Evolutionary conservation across 2,113 vertebrate species (phyloP).

Genomic region (Tringa solitaria): DNA sequence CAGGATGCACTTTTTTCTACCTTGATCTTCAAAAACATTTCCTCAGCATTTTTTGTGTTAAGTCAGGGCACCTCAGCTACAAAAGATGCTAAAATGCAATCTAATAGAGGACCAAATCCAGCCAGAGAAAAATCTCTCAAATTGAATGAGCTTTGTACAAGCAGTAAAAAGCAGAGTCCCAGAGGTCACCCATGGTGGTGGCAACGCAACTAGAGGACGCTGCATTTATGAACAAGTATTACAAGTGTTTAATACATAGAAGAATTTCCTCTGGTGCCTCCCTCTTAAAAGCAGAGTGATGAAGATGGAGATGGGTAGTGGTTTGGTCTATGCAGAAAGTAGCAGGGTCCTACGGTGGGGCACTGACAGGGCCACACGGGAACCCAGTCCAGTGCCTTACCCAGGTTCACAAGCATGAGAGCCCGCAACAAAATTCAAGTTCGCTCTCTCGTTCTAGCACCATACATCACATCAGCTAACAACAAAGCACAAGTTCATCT

Average conservation of each 20-base stretch:
- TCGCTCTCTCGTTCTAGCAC: not conserved
- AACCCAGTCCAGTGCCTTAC: not conserved
- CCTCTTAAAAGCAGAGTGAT: too few relatives aligned
- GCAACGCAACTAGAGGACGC: not conserved
- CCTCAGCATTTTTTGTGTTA: not conserved
- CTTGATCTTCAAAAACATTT: not conserved
- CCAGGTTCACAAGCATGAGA: not conserved
- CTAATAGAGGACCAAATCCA: not conserved
- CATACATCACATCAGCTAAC: not conserved
- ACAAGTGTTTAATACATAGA: not conserved
- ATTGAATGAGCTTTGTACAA: not conserved
- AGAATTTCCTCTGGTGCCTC: not conserved
- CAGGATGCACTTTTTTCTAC: not conserved
- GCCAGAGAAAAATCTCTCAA: not conserved
- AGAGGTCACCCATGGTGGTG: not conserved
- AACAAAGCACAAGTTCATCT: not conserved
- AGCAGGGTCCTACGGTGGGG: fast-evolving
- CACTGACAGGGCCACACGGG: not conserved
- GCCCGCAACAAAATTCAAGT: not conserved
- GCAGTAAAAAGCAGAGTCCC: not conserved
- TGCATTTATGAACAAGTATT: not conserved
- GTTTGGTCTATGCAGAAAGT: not conserved
- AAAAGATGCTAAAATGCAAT: not conserved
- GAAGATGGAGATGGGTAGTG: not conserved
- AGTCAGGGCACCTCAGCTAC: not conserved